Evolutionary conservation across 1,140 invertebrate genomes (phyloP).

Genomic region (Harlomillsia oculata): DNA sequence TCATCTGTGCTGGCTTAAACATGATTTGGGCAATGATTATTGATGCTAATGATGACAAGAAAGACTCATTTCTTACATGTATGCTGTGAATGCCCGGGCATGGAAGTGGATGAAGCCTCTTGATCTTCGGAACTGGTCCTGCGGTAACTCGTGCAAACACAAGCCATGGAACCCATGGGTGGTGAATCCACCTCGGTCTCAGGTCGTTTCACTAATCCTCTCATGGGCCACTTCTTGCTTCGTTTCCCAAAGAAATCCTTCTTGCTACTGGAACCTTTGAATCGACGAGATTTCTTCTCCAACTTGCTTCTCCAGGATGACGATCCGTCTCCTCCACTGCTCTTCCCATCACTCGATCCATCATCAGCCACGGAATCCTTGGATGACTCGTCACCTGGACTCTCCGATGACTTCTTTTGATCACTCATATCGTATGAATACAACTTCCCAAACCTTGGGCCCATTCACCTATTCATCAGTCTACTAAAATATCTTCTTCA

Average conservation of each 20-base stretch:
- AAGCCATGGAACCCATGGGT: conserved; percentile 15
- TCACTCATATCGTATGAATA: conserved; percentile 32
- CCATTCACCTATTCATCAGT: conserved; percentile 29
- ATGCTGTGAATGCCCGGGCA: not conserved
- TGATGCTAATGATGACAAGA: not conserved
- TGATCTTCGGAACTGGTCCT: conserved; percentile 24
- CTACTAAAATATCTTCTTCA: not conserved
- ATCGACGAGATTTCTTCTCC: conserved; percentile 18
- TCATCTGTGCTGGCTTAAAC: not conserved
- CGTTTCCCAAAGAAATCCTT: conserved; percentile 31
- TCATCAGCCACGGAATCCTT: not conserved
- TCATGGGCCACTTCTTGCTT: conserved; percentile 33
- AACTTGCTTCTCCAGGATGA: conserved; percentile 17
- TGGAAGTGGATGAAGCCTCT: not conserved
- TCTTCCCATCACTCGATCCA: conserved; percentile 22
- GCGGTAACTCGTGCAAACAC: conserved; percentile 32
- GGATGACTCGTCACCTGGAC: not conserved
- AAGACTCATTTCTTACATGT: not conserved
- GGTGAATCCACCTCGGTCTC: conserved; percentile 18
- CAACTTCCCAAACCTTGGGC: conserved; percentile 25
- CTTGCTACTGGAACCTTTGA: conserved; percentile 9
- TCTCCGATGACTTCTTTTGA: conserved; percentile 1
- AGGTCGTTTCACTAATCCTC: conserved; percentile 8
- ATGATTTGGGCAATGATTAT: not conserved
- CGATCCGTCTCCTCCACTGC: conserved; percentile 23